These are phyloP conservation scores for Paralichthys olivaceus DNA, from an alignment of 2,113 vertebrate species.

Conservation along the genomic window DNA sequence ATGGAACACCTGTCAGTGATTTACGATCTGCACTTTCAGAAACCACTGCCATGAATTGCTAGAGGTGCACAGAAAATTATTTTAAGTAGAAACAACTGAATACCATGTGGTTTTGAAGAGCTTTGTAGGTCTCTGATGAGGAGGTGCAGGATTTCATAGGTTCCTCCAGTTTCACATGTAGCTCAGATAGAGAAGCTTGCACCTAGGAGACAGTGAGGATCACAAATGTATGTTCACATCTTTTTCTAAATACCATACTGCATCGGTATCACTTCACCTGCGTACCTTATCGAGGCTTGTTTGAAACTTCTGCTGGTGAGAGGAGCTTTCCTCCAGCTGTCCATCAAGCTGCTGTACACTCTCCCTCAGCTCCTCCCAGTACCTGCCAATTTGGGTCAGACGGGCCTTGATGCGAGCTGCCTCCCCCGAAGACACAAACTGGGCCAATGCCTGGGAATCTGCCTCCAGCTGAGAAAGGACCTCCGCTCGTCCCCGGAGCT, in stretches of 20 bases:
- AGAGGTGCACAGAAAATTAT: neutral
- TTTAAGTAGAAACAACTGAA: neutral
- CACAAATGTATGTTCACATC: neutral
- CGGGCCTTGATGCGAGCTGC: slow-evolving; percentile 91
- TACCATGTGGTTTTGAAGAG: slow-evolving; percentile 91
- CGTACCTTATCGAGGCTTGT: slow-evolving; percentile 86
- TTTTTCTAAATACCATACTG: neutral
- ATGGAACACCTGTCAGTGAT: neutral
- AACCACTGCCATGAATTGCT: neutral
- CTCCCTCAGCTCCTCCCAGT: slow-evolving; percentile 93
- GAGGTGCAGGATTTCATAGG: slow-evolving; percentile 87
- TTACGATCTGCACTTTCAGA: neutral
- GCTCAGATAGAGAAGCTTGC: slow-evolving; percentile 81
- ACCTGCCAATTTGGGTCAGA: slow-evolving; percentile 89
- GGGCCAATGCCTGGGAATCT: slow-evolving; percentile 85
- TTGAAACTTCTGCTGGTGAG: slow-evolving; percentile 88
- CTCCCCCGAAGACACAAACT: slow-evolving; percentile 92
- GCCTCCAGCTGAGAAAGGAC: slow-evolving; percentile 86
- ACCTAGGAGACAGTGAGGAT: slow-evolving; percentile 75
- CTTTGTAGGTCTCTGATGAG: slow-evolving; percentile 86
- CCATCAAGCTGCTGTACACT: slow-evolving; percentile 85
- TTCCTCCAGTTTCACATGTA: slow-evolving; percentile 83
- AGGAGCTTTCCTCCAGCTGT: slow-evolving; percentile 84
- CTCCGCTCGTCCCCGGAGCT: slow-evolving; percentile 82
- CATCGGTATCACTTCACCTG: neutral